Conservation (phyloP, 53 echinoderm and acorn worm genomes). For the Glandiceps talaboti region DNA sequence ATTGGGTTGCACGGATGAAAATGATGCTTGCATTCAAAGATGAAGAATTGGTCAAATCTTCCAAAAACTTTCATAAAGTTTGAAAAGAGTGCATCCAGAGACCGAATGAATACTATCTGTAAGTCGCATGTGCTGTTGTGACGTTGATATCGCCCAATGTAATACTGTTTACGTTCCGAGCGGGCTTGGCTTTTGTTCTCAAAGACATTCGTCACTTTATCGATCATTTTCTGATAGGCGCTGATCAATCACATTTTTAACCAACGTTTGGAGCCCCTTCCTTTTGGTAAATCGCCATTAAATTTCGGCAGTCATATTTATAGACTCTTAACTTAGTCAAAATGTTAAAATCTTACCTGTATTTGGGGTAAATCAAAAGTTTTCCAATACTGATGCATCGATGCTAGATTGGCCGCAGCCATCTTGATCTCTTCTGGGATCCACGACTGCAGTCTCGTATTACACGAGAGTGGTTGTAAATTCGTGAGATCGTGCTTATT, state of each 20-base stretch:
- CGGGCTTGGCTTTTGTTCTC: constrained; percentile 1
- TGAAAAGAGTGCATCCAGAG: background rate
- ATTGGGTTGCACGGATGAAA: no score
- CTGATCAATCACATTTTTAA: background rate
- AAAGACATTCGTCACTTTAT: background rate
- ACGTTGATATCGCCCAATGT: background rate
- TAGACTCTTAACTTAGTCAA: background rate
- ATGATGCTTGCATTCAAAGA: background rate
- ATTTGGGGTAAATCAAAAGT: constrained; percentile 91
- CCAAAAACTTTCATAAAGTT: background rate
- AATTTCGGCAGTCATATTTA: background rate
- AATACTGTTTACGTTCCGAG: background rate
- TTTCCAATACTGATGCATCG: constrained; percentile 99
- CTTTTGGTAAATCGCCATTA: background rate
- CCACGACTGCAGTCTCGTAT: background rate
- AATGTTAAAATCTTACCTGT: constrained; percentile 47
- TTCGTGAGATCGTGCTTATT: background rate
- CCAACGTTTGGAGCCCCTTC: background rate
- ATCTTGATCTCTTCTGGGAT: constrained; percentile 61
- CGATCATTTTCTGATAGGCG: background rate
- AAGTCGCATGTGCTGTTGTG: no score
- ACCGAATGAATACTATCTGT: no score
- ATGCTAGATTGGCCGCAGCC: constrained; percentile 98
- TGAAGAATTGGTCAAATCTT: background rate
- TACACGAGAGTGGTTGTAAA: background rate